Conservation (phyloP, 2,888 invertebrate genomes). For the Epistrophe eligans region DNA sequence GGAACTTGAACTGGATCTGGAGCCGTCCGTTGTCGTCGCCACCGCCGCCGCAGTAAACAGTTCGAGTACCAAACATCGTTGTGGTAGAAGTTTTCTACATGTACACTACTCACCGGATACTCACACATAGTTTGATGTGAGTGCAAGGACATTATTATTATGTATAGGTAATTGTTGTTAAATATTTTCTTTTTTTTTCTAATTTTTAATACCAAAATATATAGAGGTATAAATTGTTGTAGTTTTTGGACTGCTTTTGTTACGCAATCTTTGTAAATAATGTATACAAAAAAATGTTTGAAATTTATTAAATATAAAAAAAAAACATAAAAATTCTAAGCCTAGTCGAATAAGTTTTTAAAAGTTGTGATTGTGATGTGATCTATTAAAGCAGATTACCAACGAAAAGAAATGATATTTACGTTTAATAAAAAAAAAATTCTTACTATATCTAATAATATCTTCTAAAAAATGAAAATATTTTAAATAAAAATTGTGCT, state of each 20-base stretch:
- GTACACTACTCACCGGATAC: constrained; percentile 67
- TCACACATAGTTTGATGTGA: constrained; percentile 43
- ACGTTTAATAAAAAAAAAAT: constrained; percentile 26
- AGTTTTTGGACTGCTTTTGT: constrained; percentile 71
- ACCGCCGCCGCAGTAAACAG: constrained; percentile 23
- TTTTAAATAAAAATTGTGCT: constrained; percentile 60
- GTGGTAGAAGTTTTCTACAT: constrained; percentile 48
- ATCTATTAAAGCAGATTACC: constrained; percentile 60
- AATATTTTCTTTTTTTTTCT: background rate
- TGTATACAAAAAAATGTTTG: constrained; percentile 49
- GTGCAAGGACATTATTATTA: constrained; percentile 30
- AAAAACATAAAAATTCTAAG: constrained; percentile 28
- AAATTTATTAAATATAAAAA: constrained; percentile 8
- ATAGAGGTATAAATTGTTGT: constrained; percentile 27
- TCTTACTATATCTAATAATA: constrained; percentile 14
- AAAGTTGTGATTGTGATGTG: constrained; percentile 75
- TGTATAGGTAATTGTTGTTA: background rate
- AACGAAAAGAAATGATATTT: constrained; percentile 69
- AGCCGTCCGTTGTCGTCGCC: background rate
- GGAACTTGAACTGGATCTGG: constrained; percentile 42
- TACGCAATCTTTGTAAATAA: constrained; percentile 65
- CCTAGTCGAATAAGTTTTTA: constrained; percentile 63
- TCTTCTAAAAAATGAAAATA: constrained; percentile 22
- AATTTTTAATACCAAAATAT: constrained; percentile 36
- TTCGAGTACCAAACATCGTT: constrained; percentile 32